A percentile compares a stretch with the other conserved stretches of the same genome.
Evolutionary conservation across 1,140 invertebrate species (phyloP).

Genomic region (Conus betulinus): DNA sequence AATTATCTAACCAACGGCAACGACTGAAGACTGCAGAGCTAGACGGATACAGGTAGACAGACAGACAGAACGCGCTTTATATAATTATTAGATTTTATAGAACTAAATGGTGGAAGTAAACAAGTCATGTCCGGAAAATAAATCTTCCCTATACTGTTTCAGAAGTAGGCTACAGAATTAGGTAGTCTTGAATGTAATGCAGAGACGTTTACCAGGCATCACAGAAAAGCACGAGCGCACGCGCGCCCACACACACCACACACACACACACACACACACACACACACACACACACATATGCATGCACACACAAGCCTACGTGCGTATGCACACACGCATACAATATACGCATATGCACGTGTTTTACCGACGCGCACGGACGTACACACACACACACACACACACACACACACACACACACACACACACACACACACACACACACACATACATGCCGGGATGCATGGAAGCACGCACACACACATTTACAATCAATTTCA

Average conservation of each 20-base stretch:
- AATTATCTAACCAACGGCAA: too few relatives aligned
- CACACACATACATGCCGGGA: too few relatives aligned
- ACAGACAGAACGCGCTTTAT: neutral
- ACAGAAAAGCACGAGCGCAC: too few relatives aligned
- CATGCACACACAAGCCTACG: too few relatives aligned
- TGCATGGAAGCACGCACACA: too few relatives aligned
- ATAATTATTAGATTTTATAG: neutral
- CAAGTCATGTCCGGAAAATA: neutral
- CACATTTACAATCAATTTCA: too few relatives aligned
- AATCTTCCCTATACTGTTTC: neutral
- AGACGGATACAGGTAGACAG: too few relatives aligned
- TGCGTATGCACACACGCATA: too few relatives aligned
- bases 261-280: neutral
- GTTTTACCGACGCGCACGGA: neutral
- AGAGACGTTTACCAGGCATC: neutral
- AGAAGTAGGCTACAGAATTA: neutral
- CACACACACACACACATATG: neutral
- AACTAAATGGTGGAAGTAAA: neutral
- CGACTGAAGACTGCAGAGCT: too few relatives aligned
- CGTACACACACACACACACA: neutral
- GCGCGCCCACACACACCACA: neutral
- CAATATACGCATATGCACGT: neutral
- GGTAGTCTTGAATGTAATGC: neutral
- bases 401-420: too few relatives aligned
- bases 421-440: too few relatives aligned